Evolutionary conservation across 2,888 invertebrate species (phyloP), one percentile per base, ranked within the genome.

Genomic region (Caenorhabditis zanzibari): DNA sequence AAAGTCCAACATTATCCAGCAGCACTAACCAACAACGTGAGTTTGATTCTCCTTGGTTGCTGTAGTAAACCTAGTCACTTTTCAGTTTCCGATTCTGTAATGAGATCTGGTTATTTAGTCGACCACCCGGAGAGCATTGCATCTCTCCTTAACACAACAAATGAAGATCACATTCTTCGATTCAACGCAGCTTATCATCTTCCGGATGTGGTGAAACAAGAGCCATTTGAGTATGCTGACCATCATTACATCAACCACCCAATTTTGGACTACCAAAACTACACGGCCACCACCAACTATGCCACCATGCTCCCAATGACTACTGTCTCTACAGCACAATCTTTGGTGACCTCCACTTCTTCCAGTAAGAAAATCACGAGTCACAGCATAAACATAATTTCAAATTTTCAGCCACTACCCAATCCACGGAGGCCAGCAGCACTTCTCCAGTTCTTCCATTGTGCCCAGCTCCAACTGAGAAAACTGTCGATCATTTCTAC

Each of bases 391-490:
- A 49, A 24, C 5, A 12, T 56, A 35, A 24, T 22, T 0, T 14
- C 12, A n/a, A 38, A 35, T 66, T 71, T 85, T 77, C 73, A 79
- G 88, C 76, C 0, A 80, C 85, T 2, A 81, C 82, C 0, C 64
- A 56, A 16, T 74, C 82, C 2, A 82, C 77, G 26, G 85, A 88
- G 0, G 71, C 85, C 7, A 88, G 77, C 49, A 84, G 88, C 4
- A 81, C 85, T 4, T 88, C 88, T 7, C 89, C 89, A 24, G 68
- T 85, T 19, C 84, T 91, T 54, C 91, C 91, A 32, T 71, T 90
- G n/a, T 92, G 92, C 79, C 89, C 91, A 47, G 66, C 90, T 26
- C 91, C 91, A 24, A 91, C 91, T 0, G 90, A 91, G 69, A 90
- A 90, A 59, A 87, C 90, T 0, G 91, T 92, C 26, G 90, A 90